These are phyloP conservation scores for Microcaecilia unicolor DNA, from an alignment of 2,797 vertebrate species.

Conservation along the genomic window DNA sequence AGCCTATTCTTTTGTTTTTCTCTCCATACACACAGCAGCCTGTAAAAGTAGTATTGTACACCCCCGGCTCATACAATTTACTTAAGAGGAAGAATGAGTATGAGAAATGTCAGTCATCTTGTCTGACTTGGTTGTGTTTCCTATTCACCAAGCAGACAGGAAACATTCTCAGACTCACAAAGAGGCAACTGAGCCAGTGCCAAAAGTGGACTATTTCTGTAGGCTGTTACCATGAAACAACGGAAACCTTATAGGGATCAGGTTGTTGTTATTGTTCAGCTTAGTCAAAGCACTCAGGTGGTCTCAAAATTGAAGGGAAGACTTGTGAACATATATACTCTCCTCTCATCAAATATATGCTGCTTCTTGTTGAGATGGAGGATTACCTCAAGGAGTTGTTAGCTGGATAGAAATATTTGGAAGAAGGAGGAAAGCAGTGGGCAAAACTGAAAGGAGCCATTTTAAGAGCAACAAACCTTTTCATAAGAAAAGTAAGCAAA, in stretches of 20 bases:
- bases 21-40: not conserved
- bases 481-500: too few species aligned
- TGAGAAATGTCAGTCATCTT: constrained; percentile 23
- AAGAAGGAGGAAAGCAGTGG: too few species aligned
- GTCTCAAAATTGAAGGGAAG: constrained; percentile 42
- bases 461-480: too few species aligned
- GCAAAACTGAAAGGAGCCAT: too few species aligned
- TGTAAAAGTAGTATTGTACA: not conserved
- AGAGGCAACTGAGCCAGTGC: constrained; percentile 38
- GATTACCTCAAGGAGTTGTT: too few species aligned
- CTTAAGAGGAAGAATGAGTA: not conserved
- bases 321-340: constrained; percentile 19
- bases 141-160: constrained; percentile 35
- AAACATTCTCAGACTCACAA: constrained; percentile 37
- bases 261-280: constrained; percentile 35
- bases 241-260: constrained; percentile 27
- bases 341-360: too few species aligned
- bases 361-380: too few species aligned
- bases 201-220: constrained; percentile 32
- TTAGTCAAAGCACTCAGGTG: constrained; percentile 38
- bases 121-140: constrained; percentile 28
- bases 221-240: constrained; percentile 23
- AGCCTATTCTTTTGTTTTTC: too few species aligned
- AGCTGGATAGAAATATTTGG: too few species aligned
- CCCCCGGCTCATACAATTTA: not conserved